Base-by-base conservation (phyloP, 2,888 invertebrate genomes). In the Unio pictorum region DNA sequence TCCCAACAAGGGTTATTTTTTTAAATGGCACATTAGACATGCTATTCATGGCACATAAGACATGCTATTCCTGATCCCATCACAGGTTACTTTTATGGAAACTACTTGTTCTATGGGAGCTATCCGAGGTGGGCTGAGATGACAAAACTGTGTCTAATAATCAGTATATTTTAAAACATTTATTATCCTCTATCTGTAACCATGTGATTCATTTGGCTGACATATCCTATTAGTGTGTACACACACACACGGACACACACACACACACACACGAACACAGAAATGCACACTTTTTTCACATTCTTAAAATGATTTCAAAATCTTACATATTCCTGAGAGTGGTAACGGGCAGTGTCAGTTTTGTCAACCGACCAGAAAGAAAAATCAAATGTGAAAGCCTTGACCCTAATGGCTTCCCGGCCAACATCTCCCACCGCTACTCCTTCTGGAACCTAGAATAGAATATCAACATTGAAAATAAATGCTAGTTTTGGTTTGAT, bases 321-420 rank as follows among this genome's bases (percentile, higher is more conserved):
- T 45, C 45, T 58, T 64, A 88, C 89, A 83, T 84, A 79, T 67
- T 88, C 83, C 69, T 89, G 89, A 28, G 84, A 81, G 65, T 78
- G 82, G 73, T 84, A 89, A 56, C 71, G 72, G 56, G 81, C 76
- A 18, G 68, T 65, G 59, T 86, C 86, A 7, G 72, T 68, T 45
- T 64, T 68, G 45, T 81, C 76, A 34, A 84, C 82, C 8, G 88
- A 86, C 88, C 88, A 88, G 74, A 89, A 89, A 45, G 88, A 88
- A 69, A 85, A 84, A 76, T 89, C 89, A 81, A 86, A 89, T 5
- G 88, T 87, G 75, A 89, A 89, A 55, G 86, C 86, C 72, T 89
- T 88, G 34, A 80, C 69, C 72, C 84, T 81, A 73, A 85, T 76
- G 3, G 77, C 75, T 56, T 89, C 88, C 30, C 86, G 69, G 1